Conservation (phyloP, 2,888 invertebrate species). For the Drosophila anomalata region DNA sequence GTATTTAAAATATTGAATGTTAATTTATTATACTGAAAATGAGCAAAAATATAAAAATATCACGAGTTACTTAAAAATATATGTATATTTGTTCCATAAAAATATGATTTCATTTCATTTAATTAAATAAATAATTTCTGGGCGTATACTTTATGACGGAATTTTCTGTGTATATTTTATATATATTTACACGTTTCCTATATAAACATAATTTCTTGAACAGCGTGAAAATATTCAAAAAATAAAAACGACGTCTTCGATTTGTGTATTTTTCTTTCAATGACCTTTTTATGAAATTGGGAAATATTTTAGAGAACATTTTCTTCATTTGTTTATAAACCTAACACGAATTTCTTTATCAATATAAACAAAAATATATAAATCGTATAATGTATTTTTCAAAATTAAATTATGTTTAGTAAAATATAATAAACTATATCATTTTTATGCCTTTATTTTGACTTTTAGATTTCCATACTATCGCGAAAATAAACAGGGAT, state of each 20-base stretch:
- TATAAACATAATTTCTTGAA: conserved; percentile 12
- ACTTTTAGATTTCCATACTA: conserved; percentile 89
- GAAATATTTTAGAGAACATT: conserved; percentile 18
- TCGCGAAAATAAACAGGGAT: conserved; percentile 92
- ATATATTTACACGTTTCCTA: conserved; percentile 6
- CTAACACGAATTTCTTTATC: conserved; percentile 28
- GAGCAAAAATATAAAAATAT: conserved; percentile 24
- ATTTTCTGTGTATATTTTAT: neutral
- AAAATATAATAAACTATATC: neutral
- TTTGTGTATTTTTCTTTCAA: conserved; percentile 3
- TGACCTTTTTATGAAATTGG: conserved; percentile 16
- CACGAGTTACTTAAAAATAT: neutral
- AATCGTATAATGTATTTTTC: neutral
- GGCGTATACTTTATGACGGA: neutral
- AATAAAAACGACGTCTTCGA: neutral
- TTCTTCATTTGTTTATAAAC: conserved; percentile 35
- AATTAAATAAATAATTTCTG: conserved; percentile 11
- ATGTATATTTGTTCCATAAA: conserved; percentile 4
- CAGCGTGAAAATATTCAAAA: conserved; percentile 3
- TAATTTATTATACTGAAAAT: conserved; percentile 5
- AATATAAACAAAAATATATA: conserved; percentile 34
- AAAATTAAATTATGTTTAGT: neutral
- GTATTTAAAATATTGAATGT: conserved; percentile 17
- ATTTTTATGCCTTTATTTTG: too few relatives aligned
- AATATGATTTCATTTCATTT: conserved; percentile 1